Evolutionary conservation across 2,888 invertebrate genomes (phyloP).

Genomic region (Rhamphomyia laevipes): DNA sequence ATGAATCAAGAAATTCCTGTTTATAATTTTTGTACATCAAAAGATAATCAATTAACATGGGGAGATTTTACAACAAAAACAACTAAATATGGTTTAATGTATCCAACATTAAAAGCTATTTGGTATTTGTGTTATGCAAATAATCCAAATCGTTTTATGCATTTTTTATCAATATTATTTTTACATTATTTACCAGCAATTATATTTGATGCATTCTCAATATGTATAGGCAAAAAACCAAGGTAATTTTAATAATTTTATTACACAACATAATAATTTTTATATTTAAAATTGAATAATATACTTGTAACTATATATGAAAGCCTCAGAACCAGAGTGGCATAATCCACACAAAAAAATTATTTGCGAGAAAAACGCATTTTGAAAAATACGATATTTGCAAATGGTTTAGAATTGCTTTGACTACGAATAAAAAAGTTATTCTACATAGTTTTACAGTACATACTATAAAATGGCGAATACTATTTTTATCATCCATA

Average conservation of each 20-base stretch:
- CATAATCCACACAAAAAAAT: too few species aligned
- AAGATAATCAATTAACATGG: constrained; percentile 74
- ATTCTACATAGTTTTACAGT: too few species aligned
- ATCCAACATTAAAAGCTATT: constrained; percentile 52
- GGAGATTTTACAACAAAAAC: constrained; percentile 49
- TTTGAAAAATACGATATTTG: too few species aligned
- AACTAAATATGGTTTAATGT: constrained; percentile 43
- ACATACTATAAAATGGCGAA: too few species aligned
- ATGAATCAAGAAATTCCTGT: constrained; percentile 46
- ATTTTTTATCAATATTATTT: constrained; percentile 46
- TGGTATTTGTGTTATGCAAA: constrained; percentile 55
- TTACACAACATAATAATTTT: background rate
- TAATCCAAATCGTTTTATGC: constrained; percentile 42
- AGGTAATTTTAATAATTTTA: constrained; percentile 43
- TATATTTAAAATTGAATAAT: too few species aligned
- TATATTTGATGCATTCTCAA: constrained; percentile 43
- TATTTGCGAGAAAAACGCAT: too few species aligned
- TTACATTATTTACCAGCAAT: constrained; percentile 55
- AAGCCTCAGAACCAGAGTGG: too few species aligned
- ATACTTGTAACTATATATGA: too few species aligned
- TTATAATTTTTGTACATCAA: constrained; percentile 79
- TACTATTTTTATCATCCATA: too few species aligned
- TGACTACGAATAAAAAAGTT: too few species aligned
- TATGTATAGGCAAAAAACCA: constrained; percentile 46
- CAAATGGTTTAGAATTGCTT: too few species aligned